Evolutionary conservation across 1,140 invertebrate species (phyloP).

Genomic region (Drosophila tani): DNA sequence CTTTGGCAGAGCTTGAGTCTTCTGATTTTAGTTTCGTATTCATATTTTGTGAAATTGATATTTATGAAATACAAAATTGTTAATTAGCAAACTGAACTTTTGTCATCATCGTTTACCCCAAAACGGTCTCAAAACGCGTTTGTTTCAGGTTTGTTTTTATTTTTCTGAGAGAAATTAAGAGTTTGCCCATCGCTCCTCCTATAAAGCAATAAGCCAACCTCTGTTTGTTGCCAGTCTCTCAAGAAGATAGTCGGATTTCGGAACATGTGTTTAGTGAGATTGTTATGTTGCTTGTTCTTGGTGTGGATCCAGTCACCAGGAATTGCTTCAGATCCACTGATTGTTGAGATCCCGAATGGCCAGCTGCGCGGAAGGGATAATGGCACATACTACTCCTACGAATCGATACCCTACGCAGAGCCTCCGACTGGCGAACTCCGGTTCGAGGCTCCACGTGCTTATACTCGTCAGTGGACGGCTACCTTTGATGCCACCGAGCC

Average conservation of each 20-base stretch:
- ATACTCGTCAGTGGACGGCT: slow-evolving; percentile 35
- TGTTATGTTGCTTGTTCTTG: background rate
- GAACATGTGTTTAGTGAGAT: slow-evolving; percentile 1
- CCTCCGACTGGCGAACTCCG: slow-evolving; percentile 85
- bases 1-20: no score
- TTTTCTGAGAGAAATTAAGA: background rate
- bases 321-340: slow-evolving; percentile 4
- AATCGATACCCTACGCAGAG: slow-evolving; percentile 85
- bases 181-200: background rate
- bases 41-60: background rate
- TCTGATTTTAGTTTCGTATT: background rate
- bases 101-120: no score
- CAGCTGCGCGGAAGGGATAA: slow-evolving; percentile 85
- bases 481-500: slow-evolving; percentile 47
- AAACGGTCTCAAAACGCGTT: slow-evolving; percentile 8
- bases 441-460: slow-evolving; percentile 72
- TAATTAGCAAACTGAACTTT: background rate
- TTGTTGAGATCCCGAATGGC: slow-evolving; percentile 62
- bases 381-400: slow-evolving; percentile 84
- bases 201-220: slow-evolving; percentile 2
- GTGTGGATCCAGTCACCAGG: background rate
- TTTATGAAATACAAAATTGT: background rate
- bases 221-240: slow-evolving; percentile 15
- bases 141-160: background rate
- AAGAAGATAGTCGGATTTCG: background rate